A percentile compares a stretch with the other conserved stretches of the same genome.
Evolutionary conservation across 2,888 invertebrate species (phyloP).

Genomic region (Phyllotreta striolata): DNA sequence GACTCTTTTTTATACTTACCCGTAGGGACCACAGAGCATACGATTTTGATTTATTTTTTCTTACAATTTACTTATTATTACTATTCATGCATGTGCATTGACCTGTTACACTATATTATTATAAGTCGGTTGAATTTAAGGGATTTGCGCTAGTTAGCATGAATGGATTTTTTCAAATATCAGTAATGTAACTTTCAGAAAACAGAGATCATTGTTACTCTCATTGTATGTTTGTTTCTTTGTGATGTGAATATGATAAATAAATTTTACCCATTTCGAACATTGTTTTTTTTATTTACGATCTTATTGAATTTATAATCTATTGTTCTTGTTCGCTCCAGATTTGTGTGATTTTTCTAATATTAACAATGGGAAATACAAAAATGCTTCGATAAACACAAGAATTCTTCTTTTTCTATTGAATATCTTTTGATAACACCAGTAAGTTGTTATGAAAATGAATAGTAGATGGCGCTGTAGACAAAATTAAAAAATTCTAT

Average conservation of each 20-base stretch:
- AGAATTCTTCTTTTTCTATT: no score
- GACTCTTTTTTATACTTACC: not conserved
- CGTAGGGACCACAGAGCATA: no score
- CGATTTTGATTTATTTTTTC: slow-evolving; percentile 21
- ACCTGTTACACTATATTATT: slow-evolving; percentile 55
- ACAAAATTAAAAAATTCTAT: no score
- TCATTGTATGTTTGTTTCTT: slow-evolving; percentile 62
- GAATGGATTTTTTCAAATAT: slow-evolving; percentile 60
- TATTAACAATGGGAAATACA: no score
- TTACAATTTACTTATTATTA: slow-evolving; percentile 25
- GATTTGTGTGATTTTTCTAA: no score
- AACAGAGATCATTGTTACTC: slow-evolving; percentile 57
- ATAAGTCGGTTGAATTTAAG: slow-evolving; percentile 53
- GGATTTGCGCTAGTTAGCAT: slow-evolving; percentile 54
- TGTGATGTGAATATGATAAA: slow-evolving; percentile 62
- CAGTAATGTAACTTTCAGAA: slow-evolving; percentile 60
- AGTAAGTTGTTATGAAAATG: no score
- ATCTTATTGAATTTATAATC: no score
- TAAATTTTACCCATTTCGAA: slow-evolving; percentile 62
- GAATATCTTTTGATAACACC: no score
- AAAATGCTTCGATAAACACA: no score
- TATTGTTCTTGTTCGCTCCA: no score
- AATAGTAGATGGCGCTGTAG: no score
- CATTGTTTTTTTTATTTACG: slow-evolving; percentile 4
- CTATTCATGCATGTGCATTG: slow-evolving; percentile 47